Evolutionary conservation across 2,888 invertebrate genomes (phyloP).

Genomic region (Meiosimyza decipiens): DNA sequence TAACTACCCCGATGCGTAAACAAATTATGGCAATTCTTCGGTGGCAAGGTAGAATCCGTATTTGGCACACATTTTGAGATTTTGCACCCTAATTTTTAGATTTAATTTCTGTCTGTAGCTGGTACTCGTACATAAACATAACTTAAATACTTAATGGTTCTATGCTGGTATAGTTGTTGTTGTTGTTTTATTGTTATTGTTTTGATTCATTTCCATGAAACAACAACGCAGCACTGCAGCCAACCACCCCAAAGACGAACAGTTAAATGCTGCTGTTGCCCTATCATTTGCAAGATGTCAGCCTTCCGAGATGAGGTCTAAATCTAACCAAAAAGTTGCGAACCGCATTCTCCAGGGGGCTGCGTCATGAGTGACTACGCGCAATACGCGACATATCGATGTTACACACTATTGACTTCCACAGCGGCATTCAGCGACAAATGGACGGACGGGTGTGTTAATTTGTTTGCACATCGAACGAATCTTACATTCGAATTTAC

Average conservation of each 20-base stretch:
- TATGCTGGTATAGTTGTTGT: constrained; percentile 40
- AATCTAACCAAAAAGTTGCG: constrained; percentile 63
- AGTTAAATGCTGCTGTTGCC: constrained; percentile 5
- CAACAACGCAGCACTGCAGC: constrained; percentile 26
- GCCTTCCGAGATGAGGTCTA: constrained; percentile 58
- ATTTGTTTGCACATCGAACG: constrained; percentile 28
- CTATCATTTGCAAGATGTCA: constrained; percentile 32
- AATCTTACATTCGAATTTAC: constrained; percentile 5
- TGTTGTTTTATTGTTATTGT: constrained; percentile 45
- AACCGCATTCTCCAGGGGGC: constrained; percentile 52
- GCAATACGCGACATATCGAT: constrained; percentile 54
- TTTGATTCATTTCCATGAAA: constrained; percentile 58
- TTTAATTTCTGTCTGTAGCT: constrained; percentile 7
- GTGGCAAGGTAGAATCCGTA: constrained; percentile 18
- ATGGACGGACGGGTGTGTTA: constrained; percentile 28
- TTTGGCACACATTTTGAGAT: constrained; percentile 48
- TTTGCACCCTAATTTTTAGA: constrained; percentile 59
- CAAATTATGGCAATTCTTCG: not conserved
- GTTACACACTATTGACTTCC: constrained; percentile 60
- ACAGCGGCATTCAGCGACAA: constrained; percentile 33
- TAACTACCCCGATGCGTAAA: not conserved
- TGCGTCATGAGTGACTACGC: constrained; percentile 19
- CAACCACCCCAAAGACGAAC: constrained; percentile 11
- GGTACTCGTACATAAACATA: not conserved
- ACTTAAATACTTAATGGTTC: constrained; percentile 43